These are phyloP conservation scores for Macrotrachela quadricornifera DNA, from an alignment of 1,140 invertebrate genomes.

Conservation along the genomic window DNA sequence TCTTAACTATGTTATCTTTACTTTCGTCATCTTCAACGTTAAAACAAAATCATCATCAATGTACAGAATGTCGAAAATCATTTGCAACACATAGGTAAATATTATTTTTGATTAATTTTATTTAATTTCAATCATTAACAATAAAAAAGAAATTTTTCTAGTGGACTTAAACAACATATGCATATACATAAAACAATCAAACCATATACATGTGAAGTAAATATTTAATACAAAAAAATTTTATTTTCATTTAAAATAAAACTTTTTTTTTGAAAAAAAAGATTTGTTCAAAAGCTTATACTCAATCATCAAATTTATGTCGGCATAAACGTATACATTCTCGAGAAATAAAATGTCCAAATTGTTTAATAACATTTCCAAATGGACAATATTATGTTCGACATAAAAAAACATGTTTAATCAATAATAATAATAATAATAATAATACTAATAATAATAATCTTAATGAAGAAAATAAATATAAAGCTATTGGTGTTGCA, in stretches of 20 bases:
- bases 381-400: slow-evolving; percentile 42
- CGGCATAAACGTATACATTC: slow-evolving; percentile 96
- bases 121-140: too few relatives aligned
- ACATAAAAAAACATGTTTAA: too few relatives aligned
- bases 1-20: too few relatives aligned
- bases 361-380: too few relatives aligned
- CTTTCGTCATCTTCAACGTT: too few relatives aligned
- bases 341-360: slow-evolving; percentile 22
- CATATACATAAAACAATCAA: slow-evolving; percentile 97
- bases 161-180: slow-evolving; percentile 92
- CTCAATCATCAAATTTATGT: slow-evolving; percentile 97
- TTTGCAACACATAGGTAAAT: too few relatives aligned
- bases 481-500: slow-evolving; percentile 44
- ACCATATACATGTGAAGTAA: slow-evolving; percentile 54
- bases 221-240: background rate
- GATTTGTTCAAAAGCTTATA: slow-evolving; percentile 63
- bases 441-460: too few relatives aligned
- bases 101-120: too few relatives aligned
- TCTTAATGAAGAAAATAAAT: slow-evolving; percentile 20
- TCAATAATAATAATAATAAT: too few relatives aligned
- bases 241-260: background rate
- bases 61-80: too few relatives aligned
- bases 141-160: slow-evolving; percentile 33
- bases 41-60: too few relatives aligned
- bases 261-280: slow-evolving; percentile 1